Evolutionary conservation across 2,888 invertebrate genomes (phyloP).

Genomic region (Acanthoscelides obtectus): DNA sequence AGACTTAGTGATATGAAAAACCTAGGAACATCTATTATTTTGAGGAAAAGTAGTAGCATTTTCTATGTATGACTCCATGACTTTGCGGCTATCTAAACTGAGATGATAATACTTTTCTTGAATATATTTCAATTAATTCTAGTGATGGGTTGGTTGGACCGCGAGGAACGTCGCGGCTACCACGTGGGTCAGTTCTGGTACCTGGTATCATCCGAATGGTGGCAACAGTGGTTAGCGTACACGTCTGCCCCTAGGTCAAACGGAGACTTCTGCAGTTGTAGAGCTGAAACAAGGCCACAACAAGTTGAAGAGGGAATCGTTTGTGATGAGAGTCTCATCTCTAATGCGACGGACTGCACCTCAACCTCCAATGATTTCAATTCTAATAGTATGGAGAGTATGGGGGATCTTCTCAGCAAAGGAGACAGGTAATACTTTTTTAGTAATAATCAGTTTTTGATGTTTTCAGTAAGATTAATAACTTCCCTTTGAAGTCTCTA

Average conservation of each 20-base stretch:
- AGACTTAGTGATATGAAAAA: no score
- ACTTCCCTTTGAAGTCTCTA: no score
- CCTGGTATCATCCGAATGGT: slow-evolving; percentile 81
- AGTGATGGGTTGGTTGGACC: slow-evolving; percentile 76
- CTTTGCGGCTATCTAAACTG: no score
- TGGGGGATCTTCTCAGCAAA: slow-evolving; percentile 59
- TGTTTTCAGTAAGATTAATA: no score
- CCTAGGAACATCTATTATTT: no score
- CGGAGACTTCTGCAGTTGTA: slow-evolving; percentile 49
- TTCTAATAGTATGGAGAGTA: slow-evolving; percentile 54
- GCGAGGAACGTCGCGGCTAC: slow-evolving; percentile 72
- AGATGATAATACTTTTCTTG: not conserved
- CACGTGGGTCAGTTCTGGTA: slow-evolving; percentile 86
- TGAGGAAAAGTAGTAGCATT: no score
- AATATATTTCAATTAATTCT: slow-evolving; percentile 23
- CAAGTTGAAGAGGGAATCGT: slow-evolving; percentile 59
- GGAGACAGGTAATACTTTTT: slow-evolving; percentile 52
- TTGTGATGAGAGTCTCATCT: slow-evolving; percentile 67
- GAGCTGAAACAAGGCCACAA: slow-evolving; percentile 35
- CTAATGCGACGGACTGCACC: slow-evolving; percentile 45
- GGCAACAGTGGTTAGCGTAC: slow-evolving; percentile 75
- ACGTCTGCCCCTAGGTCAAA: slow-evolving; percentile 47
- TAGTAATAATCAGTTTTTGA: no score
- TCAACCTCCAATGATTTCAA: slow-evolving; percentile 43
- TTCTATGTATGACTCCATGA: no score